These are phyloP conservation scores for Orius insidiosus DNA, from an alignment of 1,140 invertebrate species.

Conservation along the genomic window DNA sequence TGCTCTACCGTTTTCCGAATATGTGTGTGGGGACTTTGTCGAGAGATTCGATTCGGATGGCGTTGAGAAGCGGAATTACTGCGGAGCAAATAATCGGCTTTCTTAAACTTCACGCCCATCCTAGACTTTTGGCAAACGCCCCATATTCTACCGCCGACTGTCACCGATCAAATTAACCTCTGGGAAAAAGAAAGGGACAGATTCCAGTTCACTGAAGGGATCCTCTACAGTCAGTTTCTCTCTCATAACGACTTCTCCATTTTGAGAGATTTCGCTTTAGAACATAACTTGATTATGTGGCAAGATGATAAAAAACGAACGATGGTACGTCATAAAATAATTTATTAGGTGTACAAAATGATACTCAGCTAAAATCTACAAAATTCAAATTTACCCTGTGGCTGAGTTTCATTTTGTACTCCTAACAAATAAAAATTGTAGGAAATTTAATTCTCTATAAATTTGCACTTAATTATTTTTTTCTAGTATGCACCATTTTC, in stretches of 20 bases:
- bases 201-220: conserved; percentile 80
- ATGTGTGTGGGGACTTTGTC: conserved; percentile 83
- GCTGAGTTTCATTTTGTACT: too few species aligned
- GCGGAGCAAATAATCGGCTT: conserved; percentile 90
- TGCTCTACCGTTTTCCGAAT: conserved; percentile 89
- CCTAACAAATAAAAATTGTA: too few species aligned
- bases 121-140: conserved; percentile 37
- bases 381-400: too few species aligned
- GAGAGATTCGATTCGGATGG: conserved; percentile 82
- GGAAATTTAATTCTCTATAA: too few species aligned
- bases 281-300: conserved; percentile 69
- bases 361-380: too few species aligned
- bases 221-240: conserved; percentile 90
- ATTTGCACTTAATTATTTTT: too few species aligned
- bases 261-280: conserved; percentile 78
- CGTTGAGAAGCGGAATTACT: conserved; percentile 83
- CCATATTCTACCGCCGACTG: conserved; percentile 66
- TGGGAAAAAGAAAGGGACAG: conserved; percentile 88
- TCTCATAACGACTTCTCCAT: conserved; percentile 62
- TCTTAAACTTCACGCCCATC: conserved; percentile 69
- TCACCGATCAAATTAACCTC: conserved; percentile 84
- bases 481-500: too few species aligned
- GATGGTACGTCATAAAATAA: conserved; percentile 59
- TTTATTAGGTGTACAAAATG: too few species aligned
- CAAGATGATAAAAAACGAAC: conserved; percentile 72